These are phyloP conservation scores for Ptilonorhynchus violaceus DNA, from an alignment of 2,113 vertebrate species.

Conservation along the genomic window DNA sequence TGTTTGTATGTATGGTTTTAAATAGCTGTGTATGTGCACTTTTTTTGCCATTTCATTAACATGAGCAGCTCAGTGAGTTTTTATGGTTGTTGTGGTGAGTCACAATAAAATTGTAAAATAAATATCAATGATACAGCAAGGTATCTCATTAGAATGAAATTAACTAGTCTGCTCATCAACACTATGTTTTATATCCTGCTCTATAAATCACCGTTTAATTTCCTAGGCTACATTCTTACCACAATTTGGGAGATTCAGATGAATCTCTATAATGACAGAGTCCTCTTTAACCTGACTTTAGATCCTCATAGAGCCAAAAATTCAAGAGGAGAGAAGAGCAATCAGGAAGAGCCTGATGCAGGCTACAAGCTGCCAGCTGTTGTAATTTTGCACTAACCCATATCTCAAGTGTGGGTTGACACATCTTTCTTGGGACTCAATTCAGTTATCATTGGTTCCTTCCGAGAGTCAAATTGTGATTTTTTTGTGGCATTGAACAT, in stretches of 20 bases:
- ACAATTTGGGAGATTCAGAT: not conserved
- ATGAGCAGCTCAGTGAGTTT: not conserved
- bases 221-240: not conserved
- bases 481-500: not conserved
- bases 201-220: not conserved
- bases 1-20: not conserved
- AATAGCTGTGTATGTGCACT: not conserved
- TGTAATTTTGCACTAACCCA: not conserved
- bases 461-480: not conserved
- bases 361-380: not conserved
- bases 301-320: not conserved
- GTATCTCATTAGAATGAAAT: not conserved
- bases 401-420: not conserved
- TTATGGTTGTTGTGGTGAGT: not conserved
- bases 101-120: not conserved
- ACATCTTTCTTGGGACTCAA: not conserved
- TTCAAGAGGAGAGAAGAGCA: not conserved
- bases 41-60: not conserved
- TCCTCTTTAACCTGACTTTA: not conserved
- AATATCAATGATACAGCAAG: not conserved
- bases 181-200: not conserved
- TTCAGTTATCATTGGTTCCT: not conserved
- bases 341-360: not conserved
- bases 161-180: not conserved
- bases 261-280: not conserved